Conservation (phyloP, 2,888 invertebrate species). For the Tubiluchus corallicola region DNA sequence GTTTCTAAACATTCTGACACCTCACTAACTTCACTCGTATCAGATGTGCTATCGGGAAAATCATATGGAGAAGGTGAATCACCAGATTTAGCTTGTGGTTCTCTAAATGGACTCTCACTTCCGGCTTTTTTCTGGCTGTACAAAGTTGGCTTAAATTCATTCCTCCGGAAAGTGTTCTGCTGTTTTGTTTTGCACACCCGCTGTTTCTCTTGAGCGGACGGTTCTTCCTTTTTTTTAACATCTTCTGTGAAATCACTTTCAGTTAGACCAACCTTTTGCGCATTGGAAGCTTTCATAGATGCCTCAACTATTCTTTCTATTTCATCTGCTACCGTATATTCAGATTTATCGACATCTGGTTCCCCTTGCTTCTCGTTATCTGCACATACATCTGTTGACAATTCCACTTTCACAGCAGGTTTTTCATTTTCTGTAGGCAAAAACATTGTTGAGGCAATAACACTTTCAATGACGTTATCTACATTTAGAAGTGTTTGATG, state of each 20-base stretch:
- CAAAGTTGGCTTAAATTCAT: no score
- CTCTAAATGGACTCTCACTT: not conserved
- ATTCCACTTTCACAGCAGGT: no score
- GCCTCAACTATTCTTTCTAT: not conserved
- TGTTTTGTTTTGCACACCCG: not conserved
- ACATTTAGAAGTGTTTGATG: no score
- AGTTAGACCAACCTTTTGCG: not conserved
- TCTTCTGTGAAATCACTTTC: not conserved
- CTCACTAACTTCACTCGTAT: not conserved
- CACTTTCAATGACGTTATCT: no score
- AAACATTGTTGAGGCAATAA: no score
- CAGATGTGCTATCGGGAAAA: not conserved
- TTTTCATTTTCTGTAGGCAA: no score
- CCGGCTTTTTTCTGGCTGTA: not conserved
- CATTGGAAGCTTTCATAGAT: not conserved
- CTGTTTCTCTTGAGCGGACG: not conserved
- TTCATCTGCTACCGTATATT: constrained; percentile 1
- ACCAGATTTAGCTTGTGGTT: not conserved
- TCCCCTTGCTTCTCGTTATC: no score
- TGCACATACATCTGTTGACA: no score
- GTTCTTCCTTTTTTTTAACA: not conserved
- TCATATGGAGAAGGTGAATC: not conserved
- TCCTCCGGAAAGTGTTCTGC: not conserved
- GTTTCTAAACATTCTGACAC: no score
- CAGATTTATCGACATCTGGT: no score